Conservation (phyloP, 53 echinoderm and acorn worm genomes). For the Crossaster papposus region DNA sequence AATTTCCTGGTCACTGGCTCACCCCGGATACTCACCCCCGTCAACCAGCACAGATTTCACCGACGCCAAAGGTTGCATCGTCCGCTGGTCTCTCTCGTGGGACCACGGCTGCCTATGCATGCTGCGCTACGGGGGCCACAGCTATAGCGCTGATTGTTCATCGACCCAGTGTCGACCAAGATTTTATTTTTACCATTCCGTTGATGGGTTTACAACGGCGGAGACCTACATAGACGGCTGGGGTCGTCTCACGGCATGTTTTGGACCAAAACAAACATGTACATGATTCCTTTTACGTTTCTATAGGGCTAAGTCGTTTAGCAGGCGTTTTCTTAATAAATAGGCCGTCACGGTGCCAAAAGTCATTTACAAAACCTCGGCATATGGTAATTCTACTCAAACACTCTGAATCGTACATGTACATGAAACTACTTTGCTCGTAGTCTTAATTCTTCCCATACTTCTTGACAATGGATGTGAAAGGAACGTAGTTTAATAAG, state of each 20-base stretch:
- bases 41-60: constrained; percentile 48
- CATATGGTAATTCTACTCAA: neutral
- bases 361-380: neutral
- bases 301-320: neutral
- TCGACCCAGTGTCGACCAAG: constrained; percentile 54
- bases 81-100: constrained; percentile 38
- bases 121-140: neutral
- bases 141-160: constrained; percentile 2
- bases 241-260: constrained; percentile 15
- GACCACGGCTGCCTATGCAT: neutral
- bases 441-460: no score
- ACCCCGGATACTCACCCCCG: constrained; percentile 52
- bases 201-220: constrained; percentile 51
- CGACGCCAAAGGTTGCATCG: constrained; percentile 46
- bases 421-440: no score
- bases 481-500: no score
- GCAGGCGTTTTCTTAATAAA: neutral
- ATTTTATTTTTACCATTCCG: constrained; percentile 34
- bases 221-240: constrained; percentile 52
- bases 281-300: neutral
- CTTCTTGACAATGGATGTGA: no score
- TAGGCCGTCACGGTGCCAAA: no score
- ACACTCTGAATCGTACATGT: no score
- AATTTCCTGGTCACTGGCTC: constrained; percentile 55
- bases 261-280: neutral